A percentile compares a stretch with the other conserved stretches of the same genome.
Evolutionary conservation across 2,797 vertebrate species (phyloP).

Genomic region (Valencia hispanica): DNA sequence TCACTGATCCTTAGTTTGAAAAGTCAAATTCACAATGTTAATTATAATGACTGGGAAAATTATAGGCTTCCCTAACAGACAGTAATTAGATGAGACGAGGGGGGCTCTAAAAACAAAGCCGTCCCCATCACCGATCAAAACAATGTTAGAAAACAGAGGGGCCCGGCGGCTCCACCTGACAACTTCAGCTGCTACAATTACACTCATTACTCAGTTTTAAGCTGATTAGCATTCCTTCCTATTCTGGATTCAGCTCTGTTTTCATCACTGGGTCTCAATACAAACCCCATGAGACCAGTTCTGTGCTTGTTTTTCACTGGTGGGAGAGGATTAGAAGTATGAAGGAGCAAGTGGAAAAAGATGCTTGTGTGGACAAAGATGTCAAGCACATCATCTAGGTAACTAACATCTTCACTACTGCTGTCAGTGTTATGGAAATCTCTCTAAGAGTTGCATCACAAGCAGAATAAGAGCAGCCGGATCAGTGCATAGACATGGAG

Average conservation of each 20-base stretch:
- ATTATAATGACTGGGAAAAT: slow-evolving; percentile 26
- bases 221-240: not conserved
- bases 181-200: not conserved
- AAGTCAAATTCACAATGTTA: slow-evolving; percentile 7
- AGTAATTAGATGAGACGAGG: slow-evolving; percentile 17
- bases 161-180: not conserved
- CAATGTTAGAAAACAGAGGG: not conserved
- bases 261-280: not conserved
- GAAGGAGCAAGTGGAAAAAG: not conserved
- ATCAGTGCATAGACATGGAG: not conserved
- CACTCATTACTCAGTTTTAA: slow-evolving; percentile 1
- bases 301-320: not conserved
- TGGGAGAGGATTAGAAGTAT: not conserved
- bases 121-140: not conserved
- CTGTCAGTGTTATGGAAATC: not conserved
- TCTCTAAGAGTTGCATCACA: not conserved
- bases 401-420: not conserved
- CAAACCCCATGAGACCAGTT: not conserved
- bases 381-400: not conserved
- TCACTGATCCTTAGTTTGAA: not conserved
- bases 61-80: not conserved
- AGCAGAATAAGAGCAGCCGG: not conserved
- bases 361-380: not conserved
- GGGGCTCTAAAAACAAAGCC: slow-evolving; percentile 4
- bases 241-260: not conserved